Evolutionary conservation across 2,888 invertebrate genomes (phyloP).

Genomic region (Papilio elwesi): DNA sequence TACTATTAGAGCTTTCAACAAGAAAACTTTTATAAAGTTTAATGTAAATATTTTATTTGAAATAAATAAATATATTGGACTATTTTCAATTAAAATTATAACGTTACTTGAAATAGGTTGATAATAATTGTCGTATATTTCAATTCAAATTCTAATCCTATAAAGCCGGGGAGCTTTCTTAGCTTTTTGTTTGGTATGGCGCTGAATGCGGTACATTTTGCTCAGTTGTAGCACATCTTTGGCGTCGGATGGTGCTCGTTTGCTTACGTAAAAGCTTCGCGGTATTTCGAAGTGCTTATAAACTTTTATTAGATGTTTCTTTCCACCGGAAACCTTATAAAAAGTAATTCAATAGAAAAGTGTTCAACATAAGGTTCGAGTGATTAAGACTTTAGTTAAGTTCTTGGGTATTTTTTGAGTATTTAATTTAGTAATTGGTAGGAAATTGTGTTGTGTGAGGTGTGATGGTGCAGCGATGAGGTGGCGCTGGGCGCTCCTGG

Average conservation of each 20-base stretch:
- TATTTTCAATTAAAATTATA: slow-evolving; percentile 2
- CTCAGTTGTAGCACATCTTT: slow-evolving; percentile 24
- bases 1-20: not conserved
- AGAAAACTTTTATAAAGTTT: slow-evolving; percentile 12
- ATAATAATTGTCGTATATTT: not conserved
- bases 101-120: not conserved
- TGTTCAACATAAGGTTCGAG: not conserved
- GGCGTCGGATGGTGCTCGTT: slow-evolving; percentile 8
- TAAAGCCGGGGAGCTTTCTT: slow-evolving; percentile 1
- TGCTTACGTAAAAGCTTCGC: slow-evolving; percentile 16
- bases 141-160: not conserved
- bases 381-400: not conserved
- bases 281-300: slow-evolving; percentile 18
- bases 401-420: not conserved
- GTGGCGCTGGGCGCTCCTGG: slow-evolving; percentile 60
- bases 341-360: too few species aligned
- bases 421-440: not conserved
- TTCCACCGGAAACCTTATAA: not conserved
- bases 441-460: slow-evolving; percentile 44
- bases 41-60: not conserved
- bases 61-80: not conserved
- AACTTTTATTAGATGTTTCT: not conserved
- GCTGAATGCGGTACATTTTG: slow-evolving; percentile 7
- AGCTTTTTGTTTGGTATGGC: slow-evolving; percentile 8
- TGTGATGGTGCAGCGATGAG: slow-evolving; percentile 59